A percentile compares a stretch with the other conserved stretches of the same genome.
Evolutionary conservation across 30 jellyfish, hydroid and myxozoan genomes (phyloP).

Genomic region (Pseudorhiza aurosa): DNA sequence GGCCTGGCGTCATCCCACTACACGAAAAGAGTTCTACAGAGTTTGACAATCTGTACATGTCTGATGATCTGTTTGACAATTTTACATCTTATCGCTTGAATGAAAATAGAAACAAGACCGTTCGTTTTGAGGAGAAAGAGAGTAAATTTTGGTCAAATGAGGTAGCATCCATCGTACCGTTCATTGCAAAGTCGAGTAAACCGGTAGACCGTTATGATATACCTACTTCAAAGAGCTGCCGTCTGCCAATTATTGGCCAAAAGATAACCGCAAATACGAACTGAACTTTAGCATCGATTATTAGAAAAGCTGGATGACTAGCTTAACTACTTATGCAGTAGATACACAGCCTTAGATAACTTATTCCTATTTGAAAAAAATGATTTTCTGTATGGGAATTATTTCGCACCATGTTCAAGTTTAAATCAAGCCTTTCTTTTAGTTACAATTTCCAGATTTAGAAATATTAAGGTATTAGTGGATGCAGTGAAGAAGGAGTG

Average conservation of each 20-base stretch:
- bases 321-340: too few relatives aligned
- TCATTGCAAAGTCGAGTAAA: not conserved
- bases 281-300: too few relatives aligned
- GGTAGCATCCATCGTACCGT: not conserved
- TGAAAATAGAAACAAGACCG: not conserved
- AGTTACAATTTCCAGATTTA: too few relatives aligned
- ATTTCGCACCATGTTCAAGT: too few relatives aligned
- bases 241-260: slow-evolving; percentile 48
- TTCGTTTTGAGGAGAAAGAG: slow-evolving; percentile 1
- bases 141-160: not conserved
- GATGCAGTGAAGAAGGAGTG: too few relatives aligned
- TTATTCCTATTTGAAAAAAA: too few relatives aligned
- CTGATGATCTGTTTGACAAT: not conserved
- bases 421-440: too few relatives aligned
- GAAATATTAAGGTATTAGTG: too few relatives aligned
- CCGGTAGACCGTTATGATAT: slow-evolving; percentile 31
- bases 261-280: not conserved
- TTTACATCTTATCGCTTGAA: not conserved
- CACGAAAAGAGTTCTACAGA: not conserved
- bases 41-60: too few relatives aligned
- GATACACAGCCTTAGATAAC: too few relatives aligned
- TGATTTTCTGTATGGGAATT: too few relatives aligned
- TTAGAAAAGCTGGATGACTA: too few relatives aligned
- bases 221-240: slow-evolving; percentile 31
- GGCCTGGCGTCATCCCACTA: not conserved